Evolutionary conservation across 1,140 invertebrate genomes (phyloP), one percentile per base, ranked within the genome.

Genomic region (Drosophila setifemur): DNA sequence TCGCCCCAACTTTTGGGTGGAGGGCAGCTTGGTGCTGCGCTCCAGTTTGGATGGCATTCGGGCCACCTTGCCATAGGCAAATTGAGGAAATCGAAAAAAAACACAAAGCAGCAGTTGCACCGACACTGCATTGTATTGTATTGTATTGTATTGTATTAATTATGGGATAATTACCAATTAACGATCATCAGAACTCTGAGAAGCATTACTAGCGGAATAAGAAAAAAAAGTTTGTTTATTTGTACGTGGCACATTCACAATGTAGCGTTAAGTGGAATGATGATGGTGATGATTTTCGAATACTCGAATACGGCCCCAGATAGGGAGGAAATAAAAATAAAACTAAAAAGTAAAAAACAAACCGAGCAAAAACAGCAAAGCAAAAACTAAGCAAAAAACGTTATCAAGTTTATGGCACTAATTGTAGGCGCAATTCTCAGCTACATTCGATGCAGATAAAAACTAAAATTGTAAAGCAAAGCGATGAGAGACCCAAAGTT

Each of bases 1-100:
- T 71, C 92, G 95, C 26, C 97, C 97, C 11, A 98, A 98, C 90
- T 96, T 97, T 88, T 99, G 98, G 97, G 96, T 98, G 5, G 97
- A 98, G 91, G 96, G 96, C 42, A 96, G 95, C 49, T 91, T 98
- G 12, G 94, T 95, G 0, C 92, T 98, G n/a, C 92, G 97, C 73
- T 94, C 96, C 37, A 95, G 95, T 58, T 92, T 96, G 31, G 95
- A 95, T 39, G 89, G 87, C 47, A 82, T 88, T 43, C 63, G 86
- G 26, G 63, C 78, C 69, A 85, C 75, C 14, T 81, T 90, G 76
- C 89, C 86, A 72, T 90, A 88, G 76, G 69, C 40, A 33, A 26
- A 54, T 73, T 61, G 70, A 54, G 58, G 50, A 40, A 12, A 33
- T 12, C 19, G 43, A 60, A 8, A 58, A 6, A 45, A 25, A 48